Conservation (phyloP, 2,888 invertebrate species). For the Lottia gigantea region DNA sequence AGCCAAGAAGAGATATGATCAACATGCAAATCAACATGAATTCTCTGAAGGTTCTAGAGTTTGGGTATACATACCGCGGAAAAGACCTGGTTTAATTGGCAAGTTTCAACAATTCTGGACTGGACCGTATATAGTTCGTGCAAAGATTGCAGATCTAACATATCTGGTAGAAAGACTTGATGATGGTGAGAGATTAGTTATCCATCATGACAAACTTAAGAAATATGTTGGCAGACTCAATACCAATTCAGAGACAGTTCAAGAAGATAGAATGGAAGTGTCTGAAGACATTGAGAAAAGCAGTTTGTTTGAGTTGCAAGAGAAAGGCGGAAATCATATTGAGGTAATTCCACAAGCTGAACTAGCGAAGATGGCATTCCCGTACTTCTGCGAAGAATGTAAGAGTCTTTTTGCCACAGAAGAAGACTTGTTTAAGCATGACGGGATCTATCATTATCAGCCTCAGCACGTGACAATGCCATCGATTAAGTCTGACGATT, state of each 20-base stretch:
- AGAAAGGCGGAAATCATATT: neutral
- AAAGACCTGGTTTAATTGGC: neutral
- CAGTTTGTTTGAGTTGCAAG: neutral
- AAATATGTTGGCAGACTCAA: no score
- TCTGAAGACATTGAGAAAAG: neutral
- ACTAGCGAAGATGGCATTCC: neutral
- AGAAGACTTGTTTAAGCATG: no score
- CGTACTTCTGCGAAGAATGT: no score
- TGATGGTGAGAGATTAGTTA: neutral
- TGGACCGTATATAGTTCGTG: neutral
- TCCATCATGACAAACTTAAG: neutral
- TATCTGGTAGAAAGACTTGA: neutral
- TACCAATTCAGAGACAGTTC: no score
- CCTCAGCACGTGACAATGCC: no score
- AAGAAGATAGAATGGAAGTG: conserved; percentile 1
- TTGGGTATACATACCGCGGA: neutral
- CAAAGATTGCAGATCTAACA: neutral
- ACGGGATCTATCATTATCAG: no score
- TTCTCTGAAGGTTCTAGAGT: neutral
- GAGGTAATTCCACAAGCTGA: neutral
- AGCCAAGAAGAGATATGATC: neutral
- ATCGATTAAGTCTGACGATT: no score
- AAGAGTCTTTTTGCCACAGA: no score
- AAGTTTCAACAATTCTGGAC: neutral
- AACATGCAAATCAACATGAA: neutral